phyloP scores from a whole-genome alignment of 2,888 invertebrate genomes.

The Rotaria socialis region DNA sequence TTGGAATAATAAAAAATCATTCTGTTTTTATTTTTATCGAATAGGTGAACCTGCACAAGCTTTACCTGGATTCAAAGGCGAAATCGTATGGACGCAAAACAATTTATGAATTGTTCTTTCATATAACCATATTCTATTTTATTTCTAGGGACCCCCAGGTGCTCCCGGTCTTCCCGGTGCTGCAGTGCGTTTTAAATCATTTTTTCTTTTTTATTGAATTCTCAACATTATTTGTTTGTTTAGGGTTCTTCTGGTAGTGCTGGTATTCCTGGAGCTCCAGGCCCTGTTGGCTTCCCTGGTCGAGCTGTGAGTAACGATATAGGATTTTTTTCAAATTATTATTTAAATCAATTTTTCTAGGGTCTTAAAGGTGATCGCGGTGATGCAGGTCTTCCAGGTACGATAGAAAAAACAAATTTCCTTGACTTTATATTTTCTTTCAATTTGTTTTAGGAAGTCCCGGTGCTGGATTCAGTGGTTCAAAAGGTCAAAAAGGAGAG shows the following conservation, averaged over 20 bases:
- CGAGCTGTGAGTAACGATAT: not conserved
- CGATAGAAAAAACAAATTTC: not conserved
- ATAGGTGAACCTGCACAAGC: constrained; percentile 18
- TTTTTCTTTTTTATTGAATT: not conserved
- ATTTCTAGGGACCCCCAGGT: not conserved
- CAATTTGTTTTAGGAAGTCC: constrained; percentile 10
- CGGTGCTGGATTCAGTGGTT: constrained; percentile 42
- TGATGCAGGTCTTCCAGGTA: constrained; percentile 67
- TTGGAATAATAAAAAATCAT: not conserved
- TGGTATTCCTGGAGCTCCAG: constrained; percentile 34
- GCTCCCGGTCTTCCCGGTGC: constrained; percentile 35
- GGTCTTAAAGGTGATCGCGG: constrained; percentile 50
- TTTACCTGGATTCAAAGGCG: constrained; percentile 26
- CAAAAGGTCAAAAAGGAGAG: constrained; percentile 46
- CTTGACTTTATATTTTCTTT: not conserved
- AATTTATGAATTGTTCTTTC: not conserved
- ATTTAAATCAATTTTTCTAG: constrained; percentile 46
- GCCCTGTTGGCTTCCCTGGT: constrained; percentile 15
- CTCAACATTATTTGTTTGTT: not conserved
- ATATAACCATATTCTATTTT: not conserved
- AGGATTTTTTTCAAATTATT: not conserved
- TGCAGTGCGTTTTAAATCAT: not conserved
- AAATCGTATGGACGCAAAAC: not conserved
- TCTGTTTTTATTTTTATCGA: not conserved
- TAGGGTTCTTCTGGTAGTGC: constrained; percentile 32